Percentiles rank a stretch among this genome's conserved stretches.
These are phyloP conservation scores for Drosophila hydei DNA, from an alignment of 1,140 invertebrate genomes.

Conservation along the genomic window DNA sequence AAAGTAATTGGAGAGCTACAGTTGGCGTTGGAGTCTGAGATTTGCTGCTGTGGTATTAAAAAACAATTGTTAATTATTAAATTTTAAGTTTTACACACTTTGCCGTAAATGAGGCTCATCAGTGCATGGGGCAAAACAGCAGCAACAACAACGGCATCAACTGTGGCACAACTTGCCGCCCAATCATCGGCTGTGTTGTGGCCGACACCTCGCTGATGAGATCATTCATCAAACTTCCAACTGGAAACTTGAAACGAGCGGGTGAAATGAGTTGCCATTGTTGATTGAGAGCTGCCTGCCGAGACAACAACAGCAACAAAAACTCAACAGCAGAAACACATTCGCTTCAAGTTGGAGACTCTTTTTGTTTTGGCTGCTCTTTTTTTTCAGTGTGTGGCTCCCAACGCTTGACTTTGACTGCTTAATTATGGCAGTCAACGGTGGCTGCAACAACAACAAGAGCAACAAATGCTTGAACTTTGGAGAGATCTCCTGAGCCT, in stretches of 20 bases:
- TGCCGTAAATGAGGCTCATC: slow-evolving; percentile 64
- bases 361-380: slow-evolving; percentile 20
- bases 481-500: neutral
- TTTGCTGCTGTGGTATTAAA: slow-evolving; percentile 70
- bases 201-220: slow-evolving; percentile 82
- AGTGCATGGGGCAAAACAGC: slow-evolving; percentile 22
- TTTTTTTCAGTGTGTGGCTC: slow-evolving; percentile 24
- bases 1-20: slow-evolving; percentile 67
- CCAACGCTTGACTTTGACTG: slow-evolving; percentile 64
- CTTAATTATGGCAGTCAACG: slow-evolving; percentile 65
- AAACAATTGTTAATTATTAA: slow-evolving; percentile 83
- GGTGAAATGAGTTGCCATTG: slow-evolving; percentile 82
- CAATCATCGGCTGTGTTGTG: slow-evolving; percentile 65
- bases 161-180: slow-evolving; percentile 32
- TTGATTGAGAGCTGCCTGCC: slow-evolving; percentile 50
- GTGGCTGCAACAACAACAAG: slow-evolving; percentile 11
- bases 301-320: too few relatives aligned
- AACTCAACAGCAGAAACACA: too few relatives aligned
- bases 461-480: slow-evolving; percentile 5
- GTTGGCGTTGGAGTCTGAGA: slow-evolving; percentile 31
- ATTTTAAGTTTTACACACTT: slow-evolving; percentile 79
- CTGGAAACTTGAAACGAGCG: slow-evolving; percentile 20
- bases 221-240: slow-evolving; percentile 81
- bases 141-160: slow-evolving; percentile 8
- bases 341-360: slow-evolving; percentile 23